Evolutionary conservation across 2,797 vertebrate genomes (phyloP), one percentile per base, ranked within the genome.

Genomic region (Danio tinwini): DNA sequence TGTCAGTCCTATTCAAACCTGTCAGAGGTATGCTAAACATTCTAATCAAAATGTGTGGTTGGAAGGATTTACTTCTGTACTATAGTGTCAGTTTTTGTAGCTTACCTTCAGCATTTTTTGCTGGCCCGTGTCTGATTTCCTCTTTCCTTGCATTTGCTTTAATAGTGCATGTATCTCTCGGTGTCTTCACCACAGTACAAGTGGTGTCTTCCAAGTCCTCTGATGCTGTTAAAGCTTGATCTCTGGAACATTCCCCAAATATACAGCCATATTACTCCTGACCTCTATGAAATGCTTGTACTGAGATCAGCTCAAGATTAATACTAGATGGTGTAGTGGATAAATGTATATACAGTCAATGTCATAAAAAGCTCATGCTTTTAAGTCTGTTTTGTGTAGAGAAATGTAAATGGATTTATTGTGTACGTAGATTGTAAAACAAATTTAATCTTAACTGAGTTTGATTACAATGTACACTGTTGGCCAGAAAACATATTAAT

Each of bases 31-130:
- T 29, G 29, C 29, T 29, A 59, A 59, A 12, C 29, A 59, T 12
- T 6, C 0, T 12, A 59, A 59, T 10, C 11, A 29, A 12, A 59
- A 29, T 1, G 12, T 29, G 12, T 58, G 11, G 17, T 58, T 19
- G 19, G 19, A 29, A 29, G 29, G 55, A 11, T 29, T 11, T 11
- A 29, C 13, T 52, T 17, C 29, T 29, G 3, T 29, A 29, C 29
- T 61, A 65, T 21, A 19, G 45, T 19, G 42, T 29, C 29, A 29
- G 29, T 29, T 29, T 29, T 29, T 88, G 82, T 74, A n/a, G n/a
- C 84, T 78, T 92, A 94, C 93, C 92, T 93, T 88, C 84, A 65
- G 82, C 70, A 85, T 49, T 6, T 79, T 86, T 85, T 86, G 59
- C 59, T 0, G 82, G 74, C 78, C 47, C 76, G 0, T 47, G 65